Conservation (phyloP, 2,113 vertebrate species). For the Calidris pugnax region DNA sequence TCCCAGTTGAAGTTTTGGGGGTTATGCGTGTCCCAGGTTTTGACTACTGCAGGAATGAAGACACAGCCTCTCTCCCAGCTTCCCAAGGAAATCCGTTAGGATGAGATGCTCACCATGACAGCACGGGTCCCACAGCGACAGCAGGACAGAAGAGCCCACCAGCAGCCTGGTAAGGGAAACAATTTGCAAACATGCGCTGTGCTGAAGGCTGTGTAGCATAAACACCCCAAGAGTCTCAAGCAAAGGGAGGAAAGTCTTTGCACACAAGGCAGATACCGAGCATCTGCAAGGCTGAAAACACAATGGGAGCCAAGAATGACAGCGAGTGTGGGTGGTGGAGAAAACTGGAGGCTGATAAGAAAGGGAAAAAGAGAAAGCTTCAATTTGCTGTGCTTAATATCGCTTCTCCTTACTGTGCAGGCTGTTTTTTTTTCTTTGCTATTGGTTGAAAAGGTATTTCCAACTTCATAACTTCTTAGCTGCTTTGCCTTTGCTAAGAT, state of each 20-base stretch:
- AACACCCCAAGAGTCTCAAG: background rate
- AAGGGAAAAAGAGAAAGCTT: background rate
- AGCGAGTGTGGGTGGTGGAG: background rate
- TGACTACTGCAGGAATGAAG: background rate
- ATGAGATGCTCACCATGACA: background rate
- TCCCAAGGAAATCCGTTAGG: background rate
- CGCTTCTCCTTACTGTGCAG: background rate
- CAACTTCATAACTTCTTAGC: background rate
- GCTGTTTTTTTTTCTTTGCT: background rate
- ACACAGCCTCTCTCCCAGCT: background rate
- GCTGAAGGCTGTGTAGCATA: background rate
- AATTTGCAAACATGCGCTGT: background rate
- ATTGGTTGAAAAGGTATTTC: background rate
- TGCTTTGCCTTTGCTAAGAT: background rate
- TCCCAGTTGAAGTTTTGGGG: background rate
- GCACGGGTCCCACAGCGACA: background rate
- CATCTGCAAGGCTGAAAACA: slow-evolving; percentile 17
- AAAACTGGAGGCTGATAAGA: slow-evolving; percentile 10
- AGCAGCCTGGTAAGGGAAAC: background rate
- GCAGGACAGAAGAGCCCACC: background rate
- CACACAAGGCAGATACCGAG: background rate
- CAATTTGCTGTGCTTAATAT: background rate
- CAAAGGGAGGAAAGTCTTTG: background rate
- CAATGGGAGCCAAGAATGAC: background rate
- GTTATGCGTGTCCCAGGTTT: background rate